Conservation (phyloP, 2,888 invertebrate species). For the Lingula anatina region DNA sequence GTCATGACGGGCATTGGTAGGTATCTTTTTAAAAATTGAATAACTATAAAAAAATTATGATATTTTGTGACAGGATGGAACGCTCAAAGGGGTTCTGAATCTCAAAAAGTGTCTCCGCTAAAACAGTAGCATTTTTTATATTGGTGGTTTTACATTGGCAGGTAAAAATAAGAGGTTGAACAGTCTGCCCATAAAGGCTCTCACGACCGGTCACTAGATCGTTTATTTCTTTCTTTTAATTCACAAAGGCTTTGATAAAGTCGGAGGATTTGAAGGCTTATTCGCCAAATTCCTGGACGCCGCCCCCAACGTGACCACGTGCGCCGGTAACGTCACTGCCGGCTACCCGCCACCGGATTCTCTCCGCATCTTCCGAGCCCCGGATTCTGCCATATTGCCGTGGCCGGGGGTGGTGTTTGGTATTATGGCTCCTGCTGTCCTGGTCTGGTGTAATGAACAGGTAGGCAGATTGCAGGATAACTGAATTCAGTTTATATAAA, state of each 20-base stretch:
- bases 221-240: not conserved
- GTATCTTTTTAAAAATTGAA: slow-evolving; percentile 1
- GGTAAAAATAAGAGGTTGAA: too few relatives aligned
- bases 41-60: not conserved
- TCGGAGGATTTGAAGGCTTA: slow-evolving; percentile 12
- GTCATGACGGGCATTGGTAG: slow-evolving; percentile 51
- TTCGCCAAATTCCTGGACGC: slow-evolving; percentile 12
- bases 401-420: slow-evolving; percentile 13
- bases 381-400: slow-evolving; percentile 12
- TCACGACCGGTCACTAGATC: too few relatives aligned
- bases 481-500: not conserved
- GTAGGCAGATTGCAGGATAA: slow-evolving; percentile 4
- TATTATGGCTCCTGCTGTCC: slow-evolving; percentile 11
- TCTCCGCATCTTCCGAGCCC: slow-evolving; percentile 12
- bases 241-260: slow-evolving; percentile 8
- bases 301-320: slow-evolving; percentile 8
- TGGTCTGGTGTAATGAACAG: slow-evolving; percentile 17
- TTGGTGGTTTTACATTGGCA: too few relatives aligned
- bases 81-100: too few relatives aligned
- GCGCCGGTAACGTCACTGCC: slow-evolving; percentile 10
- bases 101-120: too few relatives aligned
- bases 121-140: too few relatives aligned
- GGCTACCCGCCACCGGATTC: slow-evolving; percentile 12
- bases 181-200: too few relatives aligned
- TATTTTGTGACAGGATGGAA: too few relatives aligned